phyloP scores from a whole-genome alignment of 2,113 vertebrate genomes.

The Tychaedon coryphoeus region DNA sequence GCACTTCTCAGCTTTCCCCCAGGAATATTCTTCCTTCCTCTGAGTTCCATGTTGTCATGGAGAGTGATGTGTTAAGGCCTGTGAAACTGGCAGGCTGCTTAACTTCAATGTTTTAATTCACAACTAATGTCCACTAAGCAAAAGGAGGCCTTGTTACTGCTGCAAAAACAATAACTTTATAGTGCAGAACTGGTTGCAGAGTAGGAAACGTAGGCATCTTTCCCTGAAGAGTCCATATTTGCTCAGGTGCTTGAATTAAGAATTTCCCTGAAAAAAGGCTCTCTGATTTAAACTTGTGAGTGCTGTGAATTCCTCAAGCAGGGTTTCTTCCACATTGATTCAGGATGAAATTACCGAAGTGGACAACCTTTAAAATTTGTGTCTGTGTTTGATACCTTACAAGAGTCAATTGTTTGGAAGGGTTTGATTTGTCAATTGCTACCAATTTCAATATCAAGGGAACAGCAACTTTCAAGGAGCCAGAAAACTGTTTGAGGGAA shows the following conservation, averaged over 20 bases:
- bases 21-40: conserved; percentile 65
- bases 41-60: conserved; percentile 27
- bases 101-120: conserved; percentile 18
- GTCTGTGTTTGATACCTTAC: background rate
- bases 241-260: background rate
- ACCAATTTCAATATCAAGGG: background rate
- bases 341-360: background rate
- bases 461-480: background rate
- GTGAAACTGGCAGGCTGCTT: conserved; percentile 25
- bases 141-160: background rate
- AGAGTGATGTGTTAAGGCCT: background rate
- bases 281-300: background rate
- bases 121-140: background rate
- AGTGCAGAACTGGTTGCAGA: background rate
- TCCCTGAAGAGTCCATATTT: background rate
- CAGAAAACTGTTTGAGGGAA: background rate
- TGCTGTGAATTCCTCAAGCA: background rate
- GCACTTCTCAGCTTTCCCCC: conserved; percentile 49
- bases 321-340: background rate
- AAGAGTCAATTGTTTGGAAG: background rate
- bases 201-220: background rate
- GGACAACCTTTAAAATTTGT: background rate
- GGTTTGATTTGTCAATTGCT: background rate
- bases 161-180: background rate
- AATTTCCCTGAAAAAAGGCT: background rate